Conservation (phyloP, 23 tunicate genomes). For the Clavelina lepadiformis region DNA sequence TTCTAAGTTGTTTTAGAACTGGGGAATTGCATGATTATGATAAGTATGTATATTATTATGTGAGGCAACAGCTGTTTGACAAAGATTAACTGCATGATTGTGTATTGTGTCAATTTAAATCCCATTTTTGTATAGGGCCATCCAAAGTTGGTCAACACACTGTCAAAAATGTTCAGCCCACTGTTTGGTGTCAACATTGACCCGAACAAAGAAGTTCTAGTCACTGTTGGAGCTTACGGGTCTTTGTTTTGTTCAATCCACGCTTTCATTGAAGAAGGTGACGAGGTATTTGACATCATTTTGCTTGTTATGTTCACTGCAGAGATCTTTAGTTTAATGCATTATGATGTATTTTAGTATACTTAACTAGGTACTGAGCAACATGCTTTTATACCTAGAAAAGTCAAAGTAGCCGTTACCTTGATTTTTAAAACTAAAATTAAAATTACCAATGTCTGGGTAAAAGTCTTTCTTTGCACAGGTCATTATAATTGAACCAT, state of each 20-base stretch:
- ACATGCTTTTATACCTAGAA: no score
- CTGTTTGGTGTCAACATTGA: conserved; percentile 50
- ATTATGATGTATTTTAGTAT: no score
- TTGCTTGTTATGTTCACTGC: conserved; percentile 65
- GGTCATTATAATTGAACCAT: conserved; percentile 89
- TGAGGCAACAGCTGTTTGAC: no score
- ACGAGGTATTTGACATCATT: conserved; percentile 39
- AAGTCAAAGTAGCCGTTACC: no score
- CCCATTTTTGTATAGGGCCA: conserved; percentile 66
- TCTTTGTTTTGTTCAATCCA: conserved; percentile 50
- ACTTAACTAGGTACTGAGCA: no score
- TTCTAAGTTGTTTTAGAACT: not conserved
- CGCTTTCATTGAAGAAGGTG: conserved; percentile 75
- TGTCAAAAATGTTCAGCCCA: conserved; percentile 58
- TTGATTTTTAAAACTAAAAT: no score
- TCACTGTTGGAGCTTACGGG: conserved; percentile 73
- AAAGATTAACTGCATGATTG: no score
- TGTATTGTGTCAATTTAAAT: no score
- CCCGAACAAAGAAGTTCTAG: conserved; percentile 48
- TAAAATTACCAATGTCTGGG: no score
- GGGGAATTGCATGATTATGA: no score
- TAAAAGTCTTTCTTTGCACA: no score
- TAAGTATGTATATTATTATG: not conserved
- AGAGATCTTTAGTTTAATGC: conserved; percentile 79
- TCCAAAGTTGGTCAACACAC: conserved; percentile 33